phyloP scores from a whole-genome alignment of 2,888 invertebrate species.

The Caenorhabditis zanzibari region DNA sequence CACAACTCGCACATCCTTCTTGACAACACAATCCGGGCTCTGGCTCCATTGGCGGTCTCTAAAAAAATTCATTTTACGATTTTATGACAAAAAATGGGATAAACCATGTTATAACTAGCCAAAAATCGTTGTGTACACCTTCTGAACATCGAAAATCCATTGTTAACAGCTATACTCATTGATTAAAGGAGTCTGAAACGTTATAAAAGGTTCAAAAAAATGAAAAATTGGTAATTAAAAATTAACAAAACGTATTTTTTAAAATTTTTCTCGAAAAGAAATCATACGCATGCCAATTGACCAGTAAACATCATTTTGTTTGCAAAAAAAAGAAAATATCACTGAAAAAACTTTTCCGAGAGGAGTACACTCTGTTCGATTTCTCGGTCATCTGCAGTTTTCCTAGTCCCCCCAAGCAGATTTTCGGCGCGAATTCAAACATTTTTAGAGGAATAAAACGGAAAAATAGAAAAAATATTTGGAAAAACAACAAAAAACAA shows the following conservation, averaged over 20 bases:
- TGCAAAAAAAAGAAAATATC: constrained; percentile 17
- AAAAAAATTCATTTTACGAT: neutral
- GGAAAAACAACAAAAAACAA: neutral
- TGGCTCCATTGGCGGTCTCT: constrained; percentile 58
- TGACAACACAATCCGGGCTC: constrained; percentile 74
- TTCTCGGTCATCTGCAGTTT: neutral
- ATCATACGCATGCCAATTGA: neutral
- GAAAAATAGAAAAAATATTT: neutral
- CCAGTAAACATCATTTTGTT: neutral
- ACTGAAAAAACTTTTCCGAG: constrained; percentile 25
- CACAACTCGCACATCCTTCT: constrained; percentile 78
- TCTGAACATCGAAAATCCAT: constrained; percentile 50
- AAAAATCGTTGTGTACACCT: constrained; percentile 46
- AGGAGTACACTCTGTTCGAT: constrained; percentile 18
- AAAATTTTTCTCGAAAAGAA: neutral
- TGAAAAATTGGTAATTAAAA: neutral
- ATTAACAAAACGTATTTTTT: neutral
- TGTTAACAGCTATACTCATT: constrained; percentile 44
- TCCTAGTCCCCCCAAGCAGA: neutral
- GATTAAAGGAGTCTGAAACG: neutral
- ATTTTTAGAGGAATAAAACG: neutral
- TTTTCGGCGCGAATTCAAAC: neutral
- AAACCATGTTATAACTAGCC: constrained; percentile 40
- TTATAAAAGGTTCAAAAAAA: neutral
- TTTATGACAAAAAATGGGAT: neutral